phyloP scores from a whole-genome alignment of 2,113 vertebrate genomes.

The Myrmophylax atrothorax region DNA sequence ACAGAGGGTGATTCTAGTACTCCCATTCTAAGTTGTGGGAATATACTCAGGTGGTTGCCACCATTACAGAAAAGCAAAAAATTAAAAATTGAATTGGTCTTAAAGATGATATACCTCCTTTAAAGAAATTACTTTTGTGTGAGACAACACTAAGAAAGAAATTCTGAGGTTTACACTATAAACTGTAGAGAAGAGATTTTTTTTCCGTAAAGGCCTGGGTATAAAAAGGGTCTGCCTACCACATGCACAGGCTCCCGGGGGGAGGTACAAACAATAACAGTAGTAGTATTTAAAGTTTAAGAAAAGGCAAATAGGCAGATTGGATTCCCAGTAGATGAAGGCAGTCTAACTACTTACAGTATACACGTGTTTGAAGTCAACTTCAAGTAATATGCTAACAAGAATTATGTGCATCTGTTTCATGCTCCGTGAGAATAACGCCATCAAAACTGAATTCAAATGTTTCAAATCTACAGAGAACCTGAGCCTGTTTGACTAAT shows the following conservation, averaged over 20 bases:
- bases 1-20: not conserved
- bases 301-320: not conserved
- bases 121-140: not conserved
- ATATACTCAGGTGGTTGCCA: not conserved
- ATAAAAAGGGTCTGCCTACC: not conserved
- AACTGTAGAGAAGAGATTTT: not conserved
- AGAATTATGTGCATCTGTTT: constrained; percentile 30
- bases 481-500: not conserved
- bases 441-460: constrained; percentile 46
- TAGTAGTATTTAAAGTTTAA: not conserved
- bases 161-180: not conserved
- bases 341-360: not conserved
- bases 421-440: constrained; percentile 26
- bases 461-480: constrained; percentile 38
- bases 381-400: constrained; percentile 48
- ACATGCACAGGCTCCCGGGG: not conserved
- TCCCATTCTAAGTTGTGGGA: not conserved
- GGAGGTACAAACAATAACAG: not conserved
- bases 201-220: not conserved
- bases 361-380: constrained; percentile 33
- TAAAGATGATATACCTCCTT: not conserved
- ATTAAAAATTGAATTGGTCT: not conserved
- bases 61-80: not conserved
- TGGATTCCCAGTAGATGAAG: constrained; percentile 8
- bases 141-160: not conserved